phyloP scores from a whole-genome alignment of 1,140 invertebrate genomes.

The Rhynchophorus ferrugineus region DNA sequence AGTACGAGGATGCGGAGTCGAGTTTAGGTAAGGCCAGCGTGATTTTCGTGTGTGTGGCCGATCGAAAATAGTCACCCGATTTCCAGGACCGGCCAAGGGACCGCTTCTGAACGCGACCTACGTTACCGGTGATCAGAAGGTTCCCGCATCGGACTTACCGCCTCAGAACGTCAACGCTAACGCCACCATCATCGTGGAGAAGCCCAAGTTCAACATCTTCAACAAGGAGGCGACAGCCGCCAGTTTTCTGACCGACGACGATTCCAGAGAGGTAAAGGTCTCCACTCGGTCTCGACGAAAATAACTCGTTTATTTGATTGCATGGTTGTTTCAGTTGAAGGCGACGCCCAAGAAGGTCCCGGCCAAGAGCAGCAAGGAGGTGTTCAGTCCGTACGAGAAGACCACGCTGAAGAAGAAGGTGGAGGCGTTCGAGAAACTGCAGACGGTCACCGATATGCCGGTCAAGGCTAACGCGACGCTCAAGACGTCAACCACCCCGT shows the following conservation, averaged over 20 bases:
- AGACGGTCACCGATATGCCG: conserved; percentile 15
- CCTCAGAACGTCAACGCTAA: not conserved
- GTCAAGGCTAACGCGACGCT: not conserved
- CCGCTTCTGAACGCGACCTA: not conserved
- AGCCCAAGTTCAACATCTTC: conserved; percentile 13
- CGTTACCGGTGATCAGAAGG: not conserved
- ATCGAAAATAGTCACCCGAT: not conserved
- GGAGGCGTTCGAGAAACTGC: conserved; percentile 51
- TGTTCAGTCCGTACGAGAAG: conserved; percentile 49
- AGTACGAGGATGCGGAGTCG: not conserved
- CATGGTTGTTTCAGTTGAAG: too few species aligned
- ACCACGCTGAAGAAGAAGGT: conserved; percentile 55
- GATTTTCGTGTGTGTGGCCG: not conserved
- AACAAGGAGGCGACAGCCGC: conserved; percentile 2
- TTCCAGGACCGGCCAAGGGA: not conserved
- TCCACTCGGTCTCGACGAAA: not conserved
- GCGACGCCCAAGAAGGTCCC: conserved; percentile 10
- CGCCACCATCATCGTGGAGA: conserved; percentile 25
- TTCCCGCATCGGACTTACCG: not conserved
- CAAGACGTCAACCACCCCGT: conserved; percentile 12
- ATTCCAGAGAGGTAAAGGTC: conserved; percentile 18
- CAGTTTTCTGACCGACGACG: conserved; percentile 31
- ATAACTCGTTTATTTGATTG: not conserved
- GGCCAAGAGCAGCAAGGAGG: conserved; percentile 22
- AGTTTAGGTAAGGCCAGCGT: not conserved